Base-by-base conservation (phyloP, 2,888 invertebrate species). In the Galerucella calmariensis region DNA sequence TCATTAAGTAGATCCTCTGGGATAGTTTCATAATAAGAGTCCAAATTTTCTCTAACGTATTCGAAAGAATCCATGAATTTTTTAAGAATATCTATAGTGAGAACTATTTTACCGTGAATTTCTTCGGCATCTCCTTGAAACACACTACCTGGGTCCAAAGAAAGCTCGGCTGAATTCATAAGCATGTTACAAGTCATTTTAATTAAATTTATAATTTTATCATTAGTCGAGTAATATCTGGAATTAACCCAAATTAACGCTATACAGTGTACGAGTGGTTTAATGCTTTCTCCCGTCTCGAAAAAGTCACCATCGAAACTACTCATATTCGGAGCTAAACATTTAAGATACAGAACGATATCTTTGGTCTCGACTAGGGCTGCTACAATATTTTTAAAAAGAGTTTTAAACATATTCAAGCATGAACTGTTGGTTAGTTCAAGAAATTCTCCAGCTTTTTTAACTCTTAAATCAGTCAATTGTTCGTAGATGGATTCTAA, bases 401-500 rank as follows among this genome's bases (percentile, higher is more conserved):
- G 91, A 14, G 90, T 90, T 82, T 94, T 92, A 85, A 96, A 96
- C 74, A 94, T 92, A 48, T 90, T 89, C 75, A 93, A 91, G 84
- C 97, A 97, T 8, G 94, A 93, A 78, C 97, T 97, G 35, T 92
- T 89, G 0, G 94, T 94, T 78, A 91, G 88, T 86, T 97, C 95
- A 46, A 87, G 79, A 78, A 84, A 88, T 75, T 92, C 91, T 0
- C 94, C 95, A 92, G 97, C 95, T 75, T 94, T 93, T 83, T 94
- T 94, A 0, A 97, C 94, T 81, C 95, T 90, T 10, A 92, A 92
- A 84, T 95, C 94, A n/a, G 92, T 89, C 79, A 97, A 88, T 86
- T 98, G 98, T 53, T 94, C 93, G 83, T 95, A 95, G 73, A 98
- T 94, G 58, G 94, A 94, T 84, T 96, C 95, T 10, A 97, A 88